Base-by-base conservation (phyloP, 2,797 vertebrate species). In the Pangasius djambal region DNA sequence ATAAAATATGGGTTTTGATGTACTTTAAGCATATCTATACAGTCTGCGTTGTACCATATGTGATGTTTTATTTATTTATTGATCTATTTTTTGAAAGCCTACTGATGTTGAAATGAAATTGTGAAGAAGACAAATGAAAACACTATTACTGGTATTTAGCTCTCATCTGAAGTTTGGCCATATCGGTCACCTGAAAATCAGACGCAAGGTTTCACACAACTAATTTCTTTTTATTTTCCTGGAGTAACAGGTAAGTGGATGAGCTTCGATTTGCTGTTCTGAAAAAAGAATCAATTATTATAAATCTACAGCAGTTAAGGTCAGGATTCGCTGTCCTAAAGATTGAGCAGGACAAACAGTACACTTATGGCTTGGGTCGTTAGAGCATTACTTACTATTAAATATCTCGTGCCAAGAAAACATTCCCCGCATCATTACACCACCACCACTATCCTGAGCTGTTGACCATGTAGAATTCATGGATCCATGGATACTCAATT, bases 1-100 rank as follows among this genome's bases (percentile, higher is more conserved):
- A 98, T 98, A 99, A 98, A 98, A 97, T 97, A 98, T 98, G 97
- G 96, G 97, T 98, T 98, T 98, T 98, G 97, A 98, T 98, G 97
- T 98, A 98, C 96, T 95, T 96, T 96, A 95, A 90, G 95, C 89
- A 93, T 91, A 92, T 89, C 85, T 88, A 87, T 92, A 89, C 91
- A 72, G 57, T 92, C 55, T 89, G 87, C 31, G 57, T 85, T 79
- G 89, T 77, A 74, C 37, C 59, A 18, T 88, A 84, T 59, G 4
- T 86, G 4, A 31, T 65, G 15, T 20, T 59, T 67, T 28, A 3
- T 34, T 34, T 0, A 4, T 50, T 31, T 3, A 22, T 50, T 31
- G 28, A 20, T 40, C 9, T 81, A 1, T 1, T 59, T 81, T 34
- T 6, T 52, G 6, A 57, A 50, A 50, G 6, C 6, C 48, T 77